Evolutionary conservation across 2,113 vertebrate genomes (phyloP), one percentile per base, ranked within the genome.

Genomic region (Scomber japonicus): DNA sequence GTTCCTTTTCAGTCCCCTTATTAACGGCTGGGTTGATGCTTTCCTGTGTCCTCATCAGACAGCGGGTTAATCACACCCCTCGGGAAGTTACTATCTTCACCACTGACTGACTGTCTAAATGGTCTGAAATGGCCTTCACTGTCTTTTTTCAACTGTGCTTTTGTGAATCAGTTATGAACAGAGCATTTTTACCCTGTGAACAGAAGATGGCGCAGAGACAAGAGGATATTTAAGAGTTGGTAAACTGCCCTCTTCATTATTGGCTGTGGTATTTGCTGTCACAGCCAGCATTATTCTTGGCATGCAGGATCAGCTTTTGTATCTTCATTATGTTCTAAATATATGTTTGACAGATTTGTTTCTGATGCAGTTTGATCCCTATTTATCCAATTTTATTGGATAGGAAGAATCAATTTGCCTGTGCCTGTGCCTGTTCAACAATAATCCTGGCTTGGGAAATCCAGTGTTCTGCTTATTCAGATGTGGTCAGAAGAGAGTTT

Each of bases 41-140:
- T 94, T 95, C 92, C 94, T 94, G 94, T 94, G 88, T 84, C 82
- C 85, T 90, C 87, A 89, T 84, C 85, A 84, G 81, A 79, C 77
- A 74, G 57, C 4, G 45, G 56, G 61, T 78, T 83, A 64, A 82
- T 74, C 85, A 71, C 75, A 73, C 51, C 82, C 85, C 78, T 80
- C 45, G 35, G 84, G 40, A 85, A 86, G 64, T 71, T 74, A 75
- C 45, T 84, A 19, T 80, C 77, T 81, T 80, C 17, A 67, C 24
- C 46, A 67, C 54, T 77, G 27, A 66, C 68, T 31, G 30, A 66
- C 56, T 54, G 72, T 46, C 53, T 73, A 27, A 75, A 82, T 80
- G n/a, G 71, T 78, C 70, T 76, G 54, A 67, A 51, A 84, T 55
- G 45, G 68, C 45, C 51, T 11, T 57, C 5, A 8, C 53, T 56